Base-by-base conservation (phyloP, 2,888 invertebrate species). In the Drosophila flavopinicola region DNA sequence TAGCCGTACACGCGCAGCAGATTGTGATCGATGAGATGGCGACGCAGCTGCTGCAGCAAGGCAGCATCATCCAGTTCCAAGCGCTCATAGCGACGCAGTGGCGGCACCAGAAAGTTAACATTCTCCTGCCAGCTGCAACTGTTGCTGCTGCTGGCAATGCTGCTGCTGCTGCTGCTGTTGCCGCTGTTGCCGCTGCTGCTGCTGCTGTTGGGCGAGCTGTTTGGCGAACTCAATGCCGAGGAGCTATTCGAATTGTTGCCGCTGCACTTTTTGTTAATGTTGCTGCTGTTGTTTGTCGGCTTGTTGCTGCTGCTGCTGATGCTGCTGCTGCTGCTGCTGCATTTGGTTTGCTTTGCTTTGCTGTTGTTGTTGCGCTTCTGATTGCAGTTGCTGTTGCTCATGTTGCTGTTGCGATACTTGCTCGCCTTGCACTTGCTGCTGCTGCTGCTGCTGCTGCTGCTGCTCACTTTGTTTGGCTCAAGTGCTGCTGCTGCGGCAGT, bases 1-100 rank as follows among this genome's bases (percentile, higher is more conserved):
- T 94, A 96, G 1, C 96, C 96, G 68, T 94, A 92, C 9, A 93
- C 92, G 74, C 93, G 92, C 90, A 95, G 92, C 61, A 94, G 92
- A 72, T 94, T 93, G 6, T 92, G 92, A 20, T 93, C 92, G 44
- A 96, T 92, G 15, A 94, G 87, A 90, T 95, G 94, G 54, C 93
- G 92, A 1, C 92, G 92, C 42, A 96, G 90, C 37, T 93, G 92
- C 44, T 92, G 90, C 38, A 91, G 92, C 77, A 96, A 88, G 66
- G 93, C 92, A 15, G 90, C 91, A 78, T 94, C 93, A 5, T 89
- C 87, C 27, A 93, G 75, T 9, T 92, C 91, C 23, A 80, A 39
- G 1, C 35, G 60, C 27, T 68, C 63, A 35, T 84, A 85, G 72
- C 92, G 91, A 1, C 87, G 79, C 56, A 92, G 73, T 42, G 93